A percentile compares a stretch with the other conserved stretches of the same genome.
Conservation (phyloP, 2,888 invertebrate species). For the Chloromyia formosa region DNA sequence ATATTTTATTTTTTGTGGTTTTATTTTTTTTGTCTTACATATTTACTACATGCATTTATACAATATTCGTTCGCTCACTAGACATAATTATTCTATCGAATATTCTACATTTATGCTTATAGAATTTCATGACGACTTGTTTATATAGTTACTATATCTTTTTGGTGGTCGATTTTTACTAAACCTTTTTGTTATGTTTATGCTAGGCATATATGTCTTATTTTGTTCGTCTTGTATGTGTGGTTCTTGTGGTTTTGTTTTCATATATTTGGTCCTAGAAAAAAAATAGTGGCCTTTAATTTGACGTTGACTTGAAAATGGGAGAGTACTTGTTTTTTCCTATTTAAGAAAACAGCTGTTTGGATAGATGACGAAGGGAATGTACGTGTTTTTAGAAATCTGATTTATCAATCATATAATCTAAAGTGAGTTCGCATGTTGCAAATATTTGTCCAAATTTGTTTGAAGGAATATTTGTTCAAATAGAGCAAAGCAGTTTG, state of each 20-base stretch:
- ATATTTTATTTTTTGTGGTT: not conserved
- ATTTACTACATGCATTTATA: conserved; percentile 5
- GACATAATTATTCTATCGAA: not conserved
- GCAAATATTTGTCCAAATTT: too few species aligned
- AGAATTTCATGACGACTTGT: not conserved
- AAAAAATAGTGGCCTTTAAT: not conserved
- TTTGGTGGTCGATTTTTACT: conserved; percentile 4
- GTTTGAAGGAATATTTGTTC: too few species aligned
- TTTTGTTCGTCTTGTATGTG: conserved; percentile 3
- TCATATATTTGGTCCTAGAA: not conserved
- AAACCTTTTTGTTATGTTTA: not conserved
- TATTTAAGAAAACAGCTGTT: too few species aligned
- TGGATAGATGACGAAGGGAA: too few species aligned
- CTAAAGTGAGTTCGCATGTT: too few species aligned
- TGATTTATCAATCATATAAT: too few species aligned
- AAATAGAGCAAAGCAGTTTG: too few species aligned
- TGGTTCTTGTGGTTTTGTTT: not conserved
- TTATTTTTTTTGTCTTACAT: not conserved
- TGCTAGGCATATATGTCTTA: not conserved
- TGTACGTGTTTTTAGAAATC: too few species aligned
- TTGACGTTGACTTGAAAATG: too few species aligned
- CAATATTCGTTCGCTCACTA: not conserved
- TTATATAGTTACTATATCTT: not conserved
- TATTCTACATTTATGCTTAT: not conserved
- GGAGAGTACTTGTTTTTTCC: too few species aligned